These are phyloP conservation scores for Meloidogyne exigua DNA, from an alignment of 1,140 invertebrate species.

Conservation along the genomic window DNA sequence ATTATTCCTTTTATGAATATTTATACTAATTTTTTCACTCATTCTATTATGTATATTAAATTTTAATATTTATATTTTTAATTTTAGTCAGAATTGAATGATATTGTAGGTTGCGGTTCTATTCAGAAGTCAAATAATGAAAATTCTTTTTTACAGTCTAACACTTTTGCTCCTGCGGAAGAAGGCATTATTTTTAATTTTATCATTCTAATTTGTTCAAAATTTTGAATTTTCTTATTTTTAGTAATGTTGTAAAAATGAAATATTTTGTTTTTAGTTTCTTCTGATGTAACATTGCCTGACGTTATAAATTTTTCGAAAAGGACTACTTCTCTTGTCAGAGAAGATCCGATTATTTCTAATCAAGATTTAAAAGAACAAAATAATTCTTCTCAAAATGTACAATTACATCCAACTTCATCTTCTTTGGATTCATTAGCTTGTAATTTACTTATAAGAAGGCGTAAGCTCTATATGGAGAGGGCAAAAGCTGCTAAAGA, in stretches of 20 bases:
- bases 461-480: constrained; percentile 25
- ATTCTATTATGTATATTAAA: no score
- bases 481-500: constrained; percentile 19
- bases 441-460: background rate
- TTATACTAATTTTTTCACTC: background rate
- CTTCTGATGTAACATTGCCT: background rate
- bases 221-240: no score
- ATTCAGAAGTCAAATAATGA: background rate
- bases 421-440: background rate
- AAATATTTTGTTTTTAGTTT: background rate
- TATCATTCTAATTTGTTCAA: no score
- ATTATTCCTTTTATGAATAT: background rate
- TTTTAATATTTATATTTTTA: no score
- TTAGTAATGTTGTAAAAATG: no score
- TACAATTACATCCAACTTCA: background rate
- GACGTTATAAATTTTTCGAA: background rate
- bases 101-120: background rate
- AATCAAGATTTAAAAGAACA: background rate
- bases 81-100: background rate
- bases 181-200: background rate
- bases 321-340: background rate
- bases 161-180: background rate
- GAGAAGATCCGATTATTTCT: background rate
- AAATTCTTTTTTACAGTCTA: background rate
- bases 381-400: background rate